A percentile compares a stretch with the other conserved stretches of the same genome.
Conservation (phyloP, 2,797 vertebrate species). For the Phylloscopus collybita region DNA sequence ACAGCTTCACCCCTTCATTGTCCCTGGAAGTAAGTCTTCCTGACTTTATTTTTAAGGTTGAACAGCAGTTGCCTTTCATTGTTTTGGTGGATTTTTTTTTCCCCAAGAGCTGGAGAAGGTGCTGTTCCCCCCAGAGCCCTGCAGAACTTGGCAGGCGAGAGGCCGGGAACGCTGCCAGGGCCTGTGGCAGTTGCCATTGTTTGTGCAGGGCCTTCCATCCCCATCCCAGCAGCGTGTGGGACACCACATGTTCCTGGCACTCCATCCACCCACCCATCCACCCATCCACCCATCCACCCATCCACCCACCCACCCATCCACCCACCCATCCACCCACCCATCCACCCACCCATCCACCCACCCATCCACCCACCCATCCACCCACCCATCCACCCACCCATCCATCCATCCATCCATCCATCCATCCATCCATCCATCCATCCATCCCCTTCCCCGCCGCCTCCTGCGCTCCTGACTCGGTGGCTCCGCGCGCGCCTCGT, state of each 20-base stretch:
- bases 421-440: not conserved
- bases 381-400: not conserved
- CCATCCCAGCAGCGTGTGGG: not conserved
- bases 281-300: not conserved
- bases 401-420: not conserved
- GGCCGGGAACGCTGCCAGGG: not conserved
- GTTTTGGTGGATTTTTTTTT: not conserved
- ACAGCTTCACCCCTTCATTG: not conserved
- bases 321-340: not conserved
- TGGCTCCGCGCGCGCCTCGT: not conserved
- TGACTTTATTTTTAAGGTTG: not conserved
- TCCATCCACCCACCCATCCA: not conserved
- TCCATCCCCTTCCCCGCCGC: not conserved
- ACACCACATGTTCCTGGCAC: not conserved
- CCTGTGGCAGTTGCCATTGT: not conserved
- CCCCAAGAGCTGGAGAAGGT: not conserved
- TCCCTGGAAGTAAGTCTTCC: not conserved
- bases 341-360: not conserved
- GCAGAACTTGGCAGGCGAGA: not conserved
- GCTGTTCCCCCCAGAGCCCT: not conserved
- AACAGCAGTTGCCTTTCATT: not conserved
- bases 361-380: not conserved
- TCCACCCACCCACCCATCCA: too few species aligned
- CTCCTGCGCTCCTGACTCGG: not conserved
- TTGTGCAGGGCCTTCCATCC: not conserved